These are phyloP conservation scores for Coregonus ussuriensis DNA, from an alignment of 2,797 vertebrate genomes.

Conservation along the genomic window DNA sequence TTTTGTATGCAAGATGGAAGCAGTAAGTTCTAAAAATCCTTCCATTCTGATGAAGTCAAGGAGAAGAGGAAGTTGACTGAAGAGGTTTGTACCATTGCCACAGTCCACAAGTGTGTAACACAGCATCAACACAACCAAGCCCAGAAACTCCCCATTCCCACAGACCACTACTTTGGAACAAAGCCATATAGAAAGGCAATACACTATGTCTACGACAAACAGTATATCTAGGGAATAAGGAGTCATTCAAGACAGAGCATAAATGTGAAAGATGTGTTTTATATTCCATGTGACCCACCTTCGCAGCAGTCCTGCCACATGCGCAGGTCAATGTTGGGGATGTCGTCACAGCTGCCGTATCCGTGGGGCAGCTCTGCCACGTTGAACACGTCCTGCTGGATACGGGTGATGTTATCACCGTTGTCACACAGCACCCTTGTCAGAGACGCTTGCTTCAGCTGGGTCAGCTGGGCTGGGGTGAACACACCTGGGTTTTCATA, in stretches of 20 bases:
- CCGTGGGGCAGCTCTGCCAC: constrained; percentile 91
- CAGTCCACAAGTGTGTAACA: background rate
- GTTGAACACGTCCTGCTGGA: constrained; percentile 89
- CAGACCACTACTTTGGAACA: background rate
- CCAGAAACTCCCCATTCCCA: background rate
- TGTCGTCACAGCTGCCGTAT: constrained; percentile 85
- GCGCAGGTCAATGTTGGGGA: constrained; percentile 91
- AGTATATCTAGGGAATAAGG: background rate
- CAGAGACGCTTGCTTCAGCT: constrained; percentile 92
- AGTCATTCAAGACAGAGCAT: background rate
- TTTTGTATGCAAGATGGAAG: background rate
- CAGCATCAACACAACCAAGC: background rate
- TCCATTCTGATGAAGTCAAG: background rate
- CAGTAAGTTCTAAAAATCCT: too few relatives aligned
- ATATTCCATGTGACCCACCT: constrained; percentile 68
- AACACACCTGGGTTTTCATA: constrained; percentile 95
- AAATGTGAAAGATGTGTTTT: too few relatives aligned
- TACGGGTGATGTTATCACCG: constrained; percentile 92
- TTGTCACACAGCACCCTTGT: constrained; percentile 93
- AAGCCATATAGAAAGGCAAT: too few relatives aligned
- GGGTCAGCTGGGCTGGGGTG: constrained; percentile 91
- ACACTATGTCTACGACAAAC: background rate
- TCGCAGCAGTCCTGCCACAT: constrained; percentile 99
- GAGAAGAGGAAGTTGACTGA: background rate
- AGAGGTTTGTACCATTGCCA: background rate